phyloP scores from a whole-genome alignment of 2,113 vertebrate species.

The Cyprinodon tularosa region DNA sequence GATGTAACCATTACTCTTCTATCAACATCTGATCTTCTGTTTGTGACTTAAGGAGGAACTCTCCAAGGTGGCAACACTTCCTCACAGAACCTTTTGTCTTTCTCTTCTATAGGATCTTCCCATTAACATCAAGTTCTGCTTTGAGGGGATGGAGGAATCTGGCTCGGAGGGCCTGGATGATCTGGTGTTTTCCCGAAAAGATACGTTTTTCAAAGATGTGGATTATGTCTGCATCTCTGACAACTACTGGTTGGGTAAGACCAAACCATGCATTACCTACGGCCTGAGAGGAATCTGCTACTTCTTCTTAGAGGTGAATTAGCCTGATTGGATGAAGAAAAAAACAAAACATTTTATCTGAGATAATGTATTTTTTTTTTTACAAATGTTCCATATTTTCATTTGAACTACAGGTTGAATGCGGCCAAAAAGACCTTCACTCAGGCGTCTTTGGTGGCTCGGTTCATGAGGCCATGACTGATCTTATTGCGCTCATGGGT shows the following conservation, averaged over 20 bases:
- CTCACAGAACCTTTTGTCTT: not conserved
- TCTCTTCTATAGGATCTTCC: constrained; percentile 85
- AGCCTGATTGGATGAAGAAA: not conserved
- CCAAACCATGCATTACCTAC: constrained; percentile 95
- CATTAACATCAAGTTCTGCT: constrained; percentile 95
- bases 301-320: constrained; percentile 88
- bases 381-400: not conserved
- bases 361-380: fast-evolving
- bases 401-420: constrained; percentile 77
- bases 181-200: constrained; percentile 86
- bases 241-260: constrained; percentile 98
- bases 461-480: constrained; percentile 94
- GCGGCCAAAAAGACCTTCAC: constrained; percentile 89
- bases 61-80: no score
- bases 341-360: not conserved
- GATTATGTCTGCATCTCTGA: constrained; percentile 97
- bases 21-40: no score
- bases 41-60: no score
- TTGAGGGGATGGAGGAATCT: constrained; percentile 98
- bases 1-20: no score
- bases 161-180: constrained; percentile 94
- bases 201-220: constrained; percentile 90
- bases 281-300: constrained; percentile 94
- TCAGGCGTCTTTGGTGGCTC: constrained; percentile 97
- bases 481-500: constrained; percentile 92